phyloP scores from a whole-genome alignment of 2,113 vertebrate species.

The Oryctolagus cuniculus region mOryCun1.1 NC_091432.1:52138001-52138500 shows the following conservation, averaged over 20 bases:
- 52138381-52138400: background rate
- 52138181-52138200: background rate
- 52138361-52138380: background rate
- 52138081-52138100: too few relatives aligned
- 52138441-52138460: conserved; percentile 28
- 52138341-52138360: background rate
- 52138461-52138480: background rate
- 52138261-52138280: background rate
- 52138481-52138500: conserved; percentile 19
- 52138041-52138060: too few relatives aligned
- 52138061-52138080: too few relatives aligned
- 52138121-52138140: background rate
- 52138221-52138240: background rate
- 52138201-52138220: background rate
- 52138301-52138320: background rate
- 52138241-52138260: conserved; percentile 28
- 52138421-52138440: conserved; percentile 17
- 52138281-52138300: background rate
- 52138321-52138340: background rate
- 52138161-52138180: background rate
- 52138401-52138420: background rate
- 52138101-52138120: too few relatives aligned
- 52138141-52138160: background rate
- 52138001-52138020: too few relatives aligned
- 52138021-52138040: too few relatives aligned